Conservation (phyloP, 2,797 vertebrate species). For the Rhinichthys osculus region DNA sequence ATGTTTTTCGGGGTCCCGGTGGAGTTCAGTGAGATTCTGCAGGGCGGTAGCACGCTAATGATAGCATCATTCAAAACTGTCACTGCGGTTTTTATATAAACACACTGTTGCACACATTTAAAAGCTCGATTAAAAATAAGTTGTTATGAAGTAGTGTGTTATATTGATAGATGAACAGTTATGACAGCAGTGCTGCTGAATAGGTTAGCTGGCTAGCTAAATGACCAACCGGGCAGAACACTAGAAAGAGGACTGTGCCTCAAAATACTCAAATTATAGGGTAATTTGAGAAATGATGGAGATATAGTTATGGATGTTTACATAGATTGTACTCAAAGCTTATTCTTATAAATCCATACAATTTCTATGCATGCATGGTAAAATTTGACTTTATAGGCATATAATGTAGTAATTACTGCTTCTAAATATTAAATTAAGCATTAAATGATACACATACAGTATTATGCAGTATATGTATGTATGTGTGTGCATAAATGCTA, state of each 20-base stretch:
- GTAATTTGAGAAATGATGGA: background rate
- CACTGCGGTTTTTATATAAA: conserved; percentile 12
- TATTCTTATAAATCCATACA: background rate
- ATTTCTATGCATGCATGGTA: background rate
- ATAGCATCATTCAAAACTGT: conserved; percentile 29
- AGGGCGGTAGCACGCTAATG: conserved; percentile 39
- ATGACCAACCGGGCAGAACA: background rate
- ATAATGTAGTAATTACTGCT: too few species aligned
- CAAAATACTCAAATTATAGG: background rate
- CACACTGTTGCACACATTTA: background rate
- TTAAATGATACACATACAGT: too few species aligned
- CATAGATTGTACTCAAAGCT: background rate
- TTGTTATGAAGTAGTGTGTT: background rate
- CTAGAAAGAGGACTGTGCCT: background rate
- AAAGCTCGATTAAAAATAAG: background rate
- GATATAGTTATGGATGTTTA: background rate
- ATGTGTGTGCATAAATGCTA: too few species aligned
- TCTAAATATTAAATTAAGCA: too few species aligned
- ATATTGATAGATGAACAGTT: background rate
- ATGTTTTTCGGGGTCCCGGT: background rate
- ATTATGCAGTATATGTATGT: too few species aligned
- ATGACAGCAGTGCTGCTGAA: background rate
- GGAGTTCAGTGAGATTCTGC: background rate
- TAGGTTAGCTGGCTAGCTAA: background rate
- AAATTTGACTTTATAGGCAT: too few species aligned